Evolutionary conservation across 2,888 invertebrate species (phyloP), one percentile per base, ranked within the genome.

Genomic region (Lithophane socia): DNA sequence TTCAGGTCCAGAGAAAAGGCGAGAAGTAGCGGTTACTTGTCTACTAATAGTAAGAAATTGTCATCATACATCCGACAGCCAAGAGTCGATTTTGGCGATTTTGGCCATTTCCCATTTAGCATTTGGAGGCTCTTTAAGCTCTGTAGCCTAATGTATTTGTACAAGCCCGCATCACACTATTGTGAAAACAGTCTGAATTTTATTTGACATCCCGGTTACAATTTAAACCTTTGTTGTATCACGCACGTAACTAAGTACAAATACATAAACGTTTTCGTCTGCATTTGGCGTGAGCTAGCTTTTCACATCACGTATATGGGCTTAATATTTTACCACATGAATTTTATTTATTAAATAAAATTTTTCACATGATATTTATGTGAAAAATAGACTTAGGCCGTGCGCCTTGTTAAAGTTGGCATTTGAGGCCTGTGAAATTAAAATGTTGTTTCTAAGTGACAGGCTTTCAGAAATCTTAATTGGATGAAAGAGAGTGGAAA

Each of bases 211-310:
- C 16, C 37, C n/a, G 24, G 52, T 73, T 21, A 52, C 10, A 60
- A 42, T 74, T 73, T 73, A 0, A 72, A 24, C 5, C 44, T 52
- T 73, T 49, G 42, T 60, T 61, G 5, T 60, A 21, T 10, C 16
- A 21, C 24, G 8, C 60, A 75, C 29, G 52, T 44, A 49, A 3
- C 2, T 42, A 18, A 0, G 9, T 52, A 21, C 21, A 37, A 37
- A 37, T 37, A 37, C 7, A 72, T 49, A 73, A 73, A 73, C 24
- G 72, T 47, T 71, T 73, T 9, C 37, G 37, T 7, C 24, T 60
- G 56, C n/a, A 60, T 58, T 72, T 72, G 56, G n/a, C 73, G 24
- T 73, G 37, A 73, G 21, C 49, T 24, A 42, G 18, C 9, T 7
- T 67, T 21, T 67, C 29, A n/a, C 8, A 29, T 73, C 60, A 60